Base-by-base conservation (phyloP, 2,888 invertebrate genomes). In the Spilarctia lutea region DNA sequence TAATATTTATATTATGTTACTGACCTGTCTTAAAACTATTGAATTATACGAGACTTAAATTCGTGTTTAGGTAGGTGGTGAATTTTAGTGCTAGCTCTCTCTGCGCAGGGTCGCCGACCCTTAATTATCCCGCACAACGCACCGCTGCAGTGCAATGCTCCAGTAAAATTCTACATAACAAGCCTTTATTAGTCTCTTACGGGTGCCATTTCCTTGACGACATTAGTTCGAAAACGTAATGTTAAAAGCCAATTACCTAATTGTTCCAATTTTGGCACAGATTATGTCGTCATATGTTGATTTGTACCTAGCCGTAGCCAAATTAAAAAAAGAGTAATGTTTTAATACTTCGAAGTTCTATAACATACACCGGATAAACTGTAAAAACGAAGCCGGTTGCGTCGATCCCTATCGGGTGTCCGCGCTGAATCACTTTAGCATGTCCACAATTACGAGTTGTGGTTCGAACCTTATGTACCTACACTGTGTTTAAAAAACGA, bases 81-180 rank as follows among this genome's bases (percentile, higher is more conserved):
- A 91, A 89, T 89, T 92, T 92, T 89, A 91, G 89, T 90, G 91
- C 91, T 91, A 92, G 89, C 89, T 90, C 90, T 90, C 88, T 87
- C 87, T 86, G 87, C 87, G 84, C 79, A 86, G 85, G 94, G 93
- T 93, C 94, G 87, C 84, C 89, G 93, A 93, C 94, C 94, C 91
- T 92, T 94, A 95, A 95, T 95, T 95, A 95, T 92, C 91, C 91
- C 87, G 79, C 79, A 89, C 89, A 89, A 88, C 87, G 89, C 91
- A 91, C 91, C 90, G 90, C 89, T 89, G 90, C 90, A 90, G 94
- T 93, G 94, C 95, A 95, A 93, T 94, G 94, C 92, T 93, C 95
- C 93, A 94, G 94, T 95, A 94, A 94, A 94, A 92, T 94, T 94
- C 91, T 92, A 93, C 91, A 94, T 93, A 94, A 95, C 94, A 91